Base-by-base conservation (phyloP, 1,140 invertebrate species). In the Pseudoatta argentina region DNA sequence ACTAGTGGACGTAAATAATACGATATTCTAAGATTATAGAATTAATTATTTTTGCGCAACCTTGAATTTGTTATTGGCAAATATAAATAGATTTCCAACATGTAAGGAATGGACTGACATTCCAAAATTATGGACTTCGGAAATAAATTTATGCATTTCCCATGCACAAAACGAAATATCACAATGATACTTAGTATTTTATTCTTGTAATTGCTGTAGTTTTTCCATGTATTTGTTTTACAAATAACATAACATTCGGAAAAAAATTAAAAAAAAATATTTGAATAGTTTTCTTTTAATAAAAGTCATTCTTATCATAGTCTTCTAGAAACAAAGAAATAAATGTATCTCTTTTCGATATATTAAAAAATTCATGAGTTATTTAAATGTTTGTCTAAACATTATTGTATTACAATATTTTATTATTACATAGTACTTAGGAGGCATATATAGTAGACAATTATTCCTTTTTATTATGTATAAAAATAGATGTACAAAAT, bases 401-500 rank as follows among this genome's bases (percentile, higher is more conserved):
- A 24, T 24, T 18, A 48, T 30, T 88, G 71, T 53, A 61, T 48
- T 24, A 24, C 24, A 24, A 24, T 24, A 24, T 24, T 24, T 24
- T 24, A 24, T 24, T 30, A 57, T 24, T 30, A 57, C 4, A 34
- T 34, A 34, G 30, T 4, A 16, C 2, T 78, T 66, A 12, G 18
- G 3, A 55, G 16, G 14, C 69, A 34, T 44, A 34, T 76, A 21
- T 57, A 24, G 8, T 57, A 27, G 39, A 30, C 24, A 82, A 39
- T 55, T 8, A 6, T 48, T 44, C 79, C 59, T 81, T 76, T 79
- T 76, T 79, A 86, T 81, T 64, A 2, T 67, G 10, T 53, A 85
- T 67, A 85, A 64, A 77, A 82, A 75, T 66, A 55, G 72, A 12
- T 51, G 12, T 82, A 82, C 51, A 73, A 73, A 73, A 83, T 39